Evolutionary conservation across 2,888 invertebrate species (phyloP), one percentile per base, ranked within the genome.

Genomic region (Amiota mariae): DNA sequence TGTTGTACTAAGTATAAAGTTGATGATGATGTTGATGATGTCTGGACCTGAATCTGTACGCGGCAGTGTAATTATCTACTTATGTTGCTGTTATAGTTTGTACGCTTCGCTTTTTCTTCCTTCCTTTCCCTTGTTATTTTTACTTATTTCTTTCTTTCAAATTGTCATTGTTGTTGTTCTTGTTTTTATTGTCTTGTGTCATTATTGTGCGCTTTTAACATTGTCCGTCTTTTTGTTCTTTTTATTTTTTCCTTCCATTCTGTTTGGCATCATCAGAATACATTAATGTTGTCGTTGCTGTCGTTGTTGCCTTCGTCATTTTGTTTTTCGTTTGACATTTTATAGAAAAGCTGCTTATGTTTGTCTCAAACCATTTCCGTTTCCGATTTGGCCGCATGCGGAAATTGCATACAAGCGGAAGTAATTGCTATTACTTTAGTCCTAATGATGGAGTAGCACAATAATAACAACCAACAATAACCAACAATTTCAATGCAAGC

Each of bases 321-420:
- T 63, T 12, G 63, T 56, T 76, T 56, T 76, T 80, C 79, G 76
- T 78, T 81, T 81, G 83, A 85, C 80, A 77, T 84, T 84, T 77
- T 76, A 78, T 77, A 73, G 76, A 72, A 85, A 79, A 83, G 85
- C 83, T 80, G 85, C 83, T 83, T 82, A 83, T 84, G 79, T 36
- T 36, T 36, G 36, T 66, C 48, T 12, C 66, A 46, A 66, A 66
- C 66, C 48, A 18, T 18, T 66, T 49, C 83, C 51, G 70, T 74
- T 67, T 70, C 76, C 76, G 79, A 76, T 79, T 24, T 66, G 54
- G 15, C 57, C 13, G 64, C 82, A 76, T 73, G 71, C 84, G 84
- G 82, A 85, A 84, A 82, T 82, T 84, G 85, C 84, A 84, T 78
- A 78, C 80, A 80, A 61, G 79, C 85, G 83, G 85, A 84, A 85